phyloP scores from a whole-genome alignment of 2,888 invertebrate genomes.

The Pachymerium ferrugineum region DNA sequence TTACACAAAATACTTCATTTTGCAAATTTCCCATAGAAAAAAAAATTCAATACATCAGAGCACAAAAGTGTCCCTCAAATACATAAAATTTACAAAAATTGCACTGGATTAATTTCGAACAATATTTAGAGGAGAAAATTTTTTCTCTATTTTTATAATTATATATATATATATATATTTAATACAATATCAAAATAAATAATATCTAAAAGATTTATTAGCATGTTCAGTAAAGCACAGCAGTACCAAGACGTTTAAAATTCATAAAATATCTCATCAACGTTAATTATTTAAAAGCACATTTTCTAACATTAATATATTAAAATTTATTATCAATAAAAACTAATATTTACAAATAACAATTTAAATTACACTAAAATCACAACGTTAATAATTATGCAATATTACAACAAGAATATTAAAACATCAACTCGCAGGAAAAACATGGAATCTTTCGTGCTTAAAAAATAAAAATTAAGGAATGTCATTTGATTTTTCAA shows the following conservation, averaged over 20 bases:
- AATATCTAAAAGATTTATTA: background rate
- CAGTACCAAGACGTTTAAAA: background rate
- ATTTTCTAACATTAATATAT: background rate
- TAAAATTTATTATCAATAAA: background rate
- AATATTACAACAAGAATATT: background rate
- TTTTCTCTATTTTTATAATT: background rate
- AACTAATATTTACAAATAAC: conserved; percentile 2
- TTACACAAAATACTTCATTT: too few species aligned
- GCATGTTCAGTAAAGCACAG: background rate
- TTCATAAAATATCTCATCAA: background rate
- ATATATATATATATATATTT: background rate
- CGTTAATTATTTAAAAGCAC: background rate
- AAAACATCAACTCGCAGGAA: background rate
- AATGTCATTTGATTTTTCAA: too few species aligned
- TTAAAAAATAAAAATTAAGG: too few species aligned
- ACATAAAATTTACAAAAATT: background rate
- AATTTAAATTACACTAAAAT: background rate
- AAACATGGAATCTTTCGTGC: background rate
- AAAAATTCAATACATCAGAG: background rate
- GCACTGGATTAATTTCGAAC: too few species aligned
- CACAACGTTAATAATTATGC: background rate
- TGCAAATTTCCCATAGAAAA: background rate
- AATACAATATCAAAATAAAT: conserved; percentile 8
- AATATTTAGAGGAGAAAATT: background rate
- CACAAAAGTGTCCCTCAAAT: background rate